Evolutionary conservation across 2,888 invertebrate species (phyloP), one percentile per base, ranked within the genome.

Genomic region (Paralinhomoeus sp.): DNA sequence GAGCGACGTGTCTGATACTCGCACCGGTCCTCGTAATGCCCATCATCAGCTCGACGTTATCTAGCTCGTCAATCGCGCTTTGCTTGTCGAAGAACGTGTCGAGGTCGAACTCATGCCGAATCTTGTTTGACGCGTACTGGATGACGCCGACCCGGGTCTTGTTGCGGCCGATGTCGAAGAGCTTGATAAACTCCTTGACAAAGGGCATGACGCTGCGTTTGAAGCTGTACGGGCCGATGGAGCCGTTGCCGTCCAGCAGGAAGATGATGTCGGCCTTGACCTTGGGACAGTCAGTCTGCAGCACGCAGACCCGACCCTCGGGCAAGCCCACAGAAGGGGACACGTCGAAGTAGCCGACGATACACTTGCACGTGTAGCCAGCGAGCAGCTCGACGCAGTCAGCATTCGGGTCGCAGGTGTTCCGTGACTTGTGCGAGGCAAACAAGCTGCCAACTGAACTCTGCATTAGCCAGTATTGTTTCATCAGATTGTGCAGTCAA

Each of bases 361-460:
- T 54, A 42, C 60, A 61, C 33, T 41, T 38, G 27, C 48, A 48
- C 47, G 57, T 33, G 38, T 49, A 46, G 31, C 47, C 45, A 17
- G n/a, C 12, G 40, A 31, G n/a, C 31, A 52, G 51, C 45, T 61
- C 58, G 23, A 61, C 50, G 46, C 61, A 61, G 46, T 61, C 61
- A 5, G 61, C 58, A 45, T 61, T 61, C 40, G 58, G 56, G 43
- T 61, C 61, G 47, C 61, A 62, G 15, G 59, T 56, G 45, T 61
- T 54, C 47, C 57, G 44, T 13, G 53, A 47, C 23, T 48, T 49
- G 24, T 53, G 52, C 12, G 52, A 43, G 47, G n/a, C n/a, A n/a
- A n/a, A n/a, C n/a, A n/a, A n/a, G n/a, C n/a, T n/a, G n/a, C n/a
- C n/a, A n/a, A n/a, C n/a, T n/a, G n/a, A n/a, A n/a, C n/a, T n/a